Conservation (phyloP, 2,113 vertebrate genomes). For the Aleadryas rufinucha region DNA sequence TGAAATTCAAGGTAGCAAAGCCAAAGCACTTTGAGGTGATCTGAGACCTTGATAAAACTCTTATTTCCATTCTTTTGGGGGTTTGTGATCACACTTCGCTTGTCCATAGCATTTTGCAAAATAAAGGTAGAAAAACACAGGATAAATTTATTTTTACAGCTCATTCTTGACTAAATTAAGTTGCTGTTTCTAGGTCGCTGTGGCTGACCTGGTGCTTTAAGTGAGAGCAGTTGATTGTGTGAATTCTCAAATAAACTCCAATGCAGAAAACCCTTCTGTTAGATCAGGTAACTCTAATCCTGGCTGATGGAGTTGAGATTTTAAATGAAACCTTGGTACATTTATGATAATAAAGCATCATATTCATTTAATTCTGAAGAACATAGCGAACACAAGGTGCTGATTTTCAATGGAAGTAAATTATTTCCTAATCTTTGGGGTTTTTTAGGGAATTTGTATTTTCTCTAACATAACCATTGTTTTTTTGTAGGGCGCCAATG, state of each 20-base stretch:
- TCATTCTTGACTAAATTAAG: background rate
- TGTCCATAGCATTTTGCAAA: background rate
- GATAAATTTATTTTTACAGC: background rate
- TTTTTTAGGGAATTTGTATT: background rate
- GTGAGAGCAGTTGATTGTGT: background rate
- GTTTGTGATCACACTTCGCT: background rate
- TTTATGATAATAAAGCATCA: background rate
- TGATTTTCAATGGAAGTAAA: background rate
- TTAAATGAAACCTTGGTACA: background rate
- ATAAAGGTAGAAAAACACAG: background rate
- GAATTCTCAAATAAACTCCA: background rate
- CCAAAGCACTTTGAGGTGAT: background rate
- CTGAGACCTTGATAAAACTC: background rate
- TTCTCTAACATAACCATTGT: background rate
- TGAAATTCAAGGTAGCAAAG: background rate
- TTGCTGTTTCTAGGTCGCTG: background rate
- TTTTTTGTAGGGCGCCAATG: slow-evolving; percentile 87
- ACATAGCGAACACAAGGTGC: background rate
- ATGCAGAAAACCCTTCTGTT: background rate
- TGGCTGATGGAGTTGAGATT: background rate
- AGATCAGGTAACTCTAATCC: background rate
- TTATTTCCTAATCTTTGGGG: background rate
- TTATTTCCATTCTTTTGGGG: background rate
- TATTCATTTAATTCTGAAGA: background rate
- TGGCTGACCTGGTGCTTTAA: background rate